Percentiles rank a stretch among this genome's conserved stretches.
Conservation (phyloP, 2,113 vertebrate species). For the Lethenteron reissneri region DNA sequence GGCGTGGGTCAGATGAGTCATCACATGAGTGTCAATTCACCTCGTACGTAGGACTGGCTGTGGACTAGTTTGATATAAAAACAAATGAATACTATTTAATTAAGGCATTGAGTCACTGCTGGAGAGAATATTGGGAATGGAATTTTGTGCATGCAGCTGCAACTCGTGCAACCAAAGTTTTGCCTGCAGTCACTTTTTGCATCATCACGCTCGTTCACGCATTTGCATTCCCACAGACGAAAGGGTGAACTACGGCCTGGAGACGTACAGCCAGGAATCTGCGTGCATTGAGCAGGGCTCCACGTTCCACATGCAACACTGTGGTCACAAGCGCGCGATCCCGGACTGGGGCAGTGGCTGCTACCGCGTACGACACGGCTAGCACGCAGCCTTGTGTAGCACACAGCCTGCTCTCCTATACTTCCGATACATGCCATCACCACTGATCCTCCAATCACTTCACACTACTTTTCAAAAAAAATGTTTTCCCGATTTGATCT, state of each 20-base stretch:
- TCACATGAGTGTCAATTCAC: background rate
- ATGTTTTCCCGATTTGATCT: background rate
- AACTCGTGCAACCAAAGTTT: background rate
- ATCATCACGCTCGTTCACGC: too few species aligned
- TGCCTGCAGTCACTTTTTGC: background rate
- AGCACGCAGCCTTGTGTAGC: background rate
- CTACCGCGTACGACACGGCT: slow-evolving; percentile 39
- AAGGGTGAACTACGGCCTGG: slow-evolving; percentile 75
- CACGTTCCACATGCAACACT: slow-evolving; percentile 77
- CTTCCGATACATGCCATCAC: background rate
- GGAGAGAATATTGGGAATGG: background rate
- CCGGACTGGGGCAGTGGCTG: slow-evolving; percentile 96
- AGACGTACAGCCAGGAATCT: slow-evolving; percentile 65
- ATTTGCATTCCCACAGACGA: slow-evolving; percentile 25
- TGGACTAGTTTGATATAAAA: too few species aligned
- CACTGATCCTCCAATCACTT: background rate
- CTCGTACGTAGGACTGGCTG: too few species aligned
- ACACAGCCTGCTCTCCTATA: background rate
- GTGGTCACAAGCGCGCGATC: slow-evolving; percentile 53
- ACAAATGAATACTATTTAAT: background rate
- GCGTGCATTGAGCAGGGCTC: slow-evolving; percentile 72
- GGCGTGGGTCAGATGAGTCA: background rate
- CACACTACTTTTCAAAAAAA: background rate
- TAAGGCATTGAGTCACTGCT: background rate
- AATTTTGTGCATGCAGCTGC: background rate